A percentile compares a stretch with the other conserved stretches of the same genome.
These are phyloP conservation scores for Papilio protenor DNA, from an alignment of 2,888 invertebrate species.

Conservation along the genomic window DNA sequence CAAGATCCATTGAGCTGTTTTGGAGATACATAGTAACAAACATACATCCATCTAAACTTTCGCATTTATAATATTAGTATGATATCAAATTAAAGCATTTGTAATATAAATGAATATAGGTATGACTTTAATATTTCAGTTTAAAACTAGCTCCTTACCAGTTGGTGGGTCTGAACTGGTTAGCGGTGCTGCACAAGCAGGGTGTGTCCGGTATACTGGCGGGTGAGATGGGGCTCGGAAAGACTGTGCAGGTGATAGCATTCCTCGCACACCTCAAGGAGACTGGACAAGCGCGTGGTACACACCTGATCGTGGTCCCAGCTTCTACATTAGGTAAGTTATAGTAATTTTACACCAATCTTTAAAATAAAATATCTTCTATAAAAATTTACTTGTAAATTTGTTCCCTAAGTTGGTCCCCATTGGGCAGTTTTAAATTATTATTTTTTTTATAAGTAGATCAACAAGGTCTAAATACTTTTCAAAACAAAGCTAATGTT, in stretches of 20 bases:
- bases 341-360: slow-evolving; percentile 46
- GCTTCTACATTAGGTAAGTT: slow-evolving; percentile 94
- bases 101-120: no score
- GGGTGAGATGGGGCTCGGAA: slow-evolving; percentile 98
- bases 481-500: neutral
- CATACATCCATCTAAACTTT: no score
- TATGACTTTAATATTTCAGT: slow-evolving; percentile 69
- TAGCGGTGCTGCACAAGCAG: slow-evolving; percentile 94
- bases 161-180: slow-evolving; percentile 96
- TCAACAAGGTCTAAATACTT: no score
- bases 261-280: slow-evolving; percentile 96
- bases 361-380: neutral
- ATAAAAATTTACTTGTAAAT: neutral
- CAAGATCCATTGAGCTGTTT: no score
- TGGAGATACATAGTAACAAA: no score
- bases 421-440: no score
- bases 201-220: slow-evolving; percentile 97
- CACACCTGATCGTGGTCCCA: slow-evolving; percentile 97
- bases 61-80: no score
- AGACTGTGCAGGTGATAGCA: slow-evolving; percentile 97
- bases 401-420: slow-evolving; percentile 20
- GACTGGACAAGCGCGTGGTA: slow-evolving; percentile 87
- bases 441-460: neutral
- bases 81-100: no score
- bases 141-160: slow-evolving; percentile 93